Base-by-base conservation (phyloP, 2,797 vertebrate genomes). In the Anisognathus igniventris region DNA sequence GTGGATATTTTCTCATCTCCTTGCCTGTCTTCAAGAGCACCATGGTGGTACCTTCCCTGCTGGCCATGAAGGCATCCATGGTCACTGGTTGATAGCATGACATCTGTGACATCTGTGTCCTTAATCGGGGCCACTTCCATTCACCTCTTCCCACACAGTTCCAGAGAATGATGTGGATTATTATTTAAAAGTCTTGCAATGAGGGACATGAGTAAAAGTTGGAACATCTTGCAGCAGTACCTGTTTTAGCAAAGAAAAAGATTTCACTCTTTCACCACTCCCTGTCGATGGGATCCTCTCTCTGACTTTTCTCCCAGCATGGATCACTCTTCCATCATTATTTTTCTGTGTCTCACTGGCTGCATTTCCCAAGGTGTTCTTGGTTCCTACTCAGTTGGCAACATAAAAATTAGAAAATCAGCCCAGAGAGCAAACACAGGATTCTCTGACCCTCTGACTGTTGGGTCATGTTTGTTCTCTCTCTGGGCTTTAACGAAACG, bases 51-150 rank as follows among this genome's bases (percentile, higher is more conserved):
- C 76, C 48, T 67, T 82, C 77, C 31, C 75, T 93, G 51, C 67
- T 48, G 57, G 47, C 79, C 96, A 81, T 76, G 72, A 66, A 75
- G 51, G 37, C 76, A 61, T 23, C 68, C 56, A 42, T 1, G 25
- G 39, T 35, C 77, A 86, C 66, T 42, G 14, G 64, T 66, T 31
- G 42, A 35, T 12, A 73, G 79, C 94, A 58, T 68, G 94, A 71
- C 47, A 85, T 44, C 65, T 87, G 89, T 70, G 67, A 48, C 85
- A 81, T 77, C 72, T 83, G 70, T 58, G 89, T 95, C 73, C 89
- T 97, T 97, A 96, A 94, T 84, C 74, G 86, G 61, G 54, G 81
- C 77, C 95, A 93, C 88, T 95, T 93, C 73, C 58, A 75, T 66
- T 91, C 89, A 44, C 91, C 95, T 96, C 14, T 92, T 96, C 85